Evolutionary conservation across 1,140 invertebrate genomes (phyloP).

Genomic region (Chionoecetes opilio): DNA sequence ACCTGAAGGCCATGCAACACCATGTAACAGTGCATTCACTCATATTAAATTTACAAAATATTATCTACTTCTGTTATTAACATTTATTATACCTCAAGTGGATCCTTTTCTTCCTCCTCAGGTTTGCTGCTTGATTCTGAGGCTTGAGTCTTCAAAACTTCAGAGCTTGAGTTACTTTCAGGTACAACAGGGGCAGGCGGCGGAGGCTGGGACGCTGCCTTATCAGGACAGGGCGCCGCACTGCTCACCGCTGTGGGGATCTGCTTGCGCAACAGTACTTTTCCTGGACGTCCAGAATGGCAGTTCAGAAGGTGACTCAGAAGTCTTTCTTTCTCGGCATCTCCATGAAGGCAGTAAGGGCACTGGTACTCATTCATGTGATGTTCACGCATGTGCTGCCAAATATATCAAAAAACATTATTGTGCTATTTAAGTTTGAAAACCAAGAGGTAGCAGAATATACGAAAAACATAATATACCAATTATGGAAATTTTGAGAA

Average conservation of each 20-base stretch:
- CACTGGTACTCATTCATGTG: conserved; percentile 85
- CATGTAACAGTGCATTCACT: too few relatives aligned
- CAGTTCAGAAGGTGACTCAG: conserved; percentile 84
- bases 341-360: conserved; percentile 85
- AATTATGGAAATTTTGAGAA: too few relatives aligned
- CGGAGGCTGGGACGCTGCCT: background rate
- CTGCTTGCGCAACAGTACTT: conserved; percentile 83
- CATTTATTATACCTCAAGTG: background rate
- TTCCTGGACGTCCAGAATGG: conserved; percentile 84
- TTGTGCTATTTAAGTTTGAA: too few relatives aligned
- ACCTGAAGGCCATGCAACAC: too few relatives aligned
- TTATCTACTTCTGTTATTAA: too few relatives aligned
- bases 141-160: background rate
- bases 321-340: conserved; percentile 83
- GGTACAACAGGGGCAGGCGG: background rate
- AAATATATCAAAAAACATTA: conserved; percentile 40
- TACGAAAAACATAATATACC: too few relatives aligned
- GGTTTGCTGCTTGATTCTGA: background rate
- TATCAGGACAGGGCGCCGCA: background rate
- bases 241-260: background rate
- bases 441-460: too few relatives aligned
- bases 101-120: background rate
- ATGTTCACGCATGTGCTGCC: conserved; percentile 84
- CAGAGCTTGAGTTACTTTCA: background rate
- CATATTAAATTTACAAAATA: too few relatives aligned